Evolutionary conservation across 2,797 vertebrate species (phyloP).

Genomic region (Pagetopsis macropterus): DNA sequence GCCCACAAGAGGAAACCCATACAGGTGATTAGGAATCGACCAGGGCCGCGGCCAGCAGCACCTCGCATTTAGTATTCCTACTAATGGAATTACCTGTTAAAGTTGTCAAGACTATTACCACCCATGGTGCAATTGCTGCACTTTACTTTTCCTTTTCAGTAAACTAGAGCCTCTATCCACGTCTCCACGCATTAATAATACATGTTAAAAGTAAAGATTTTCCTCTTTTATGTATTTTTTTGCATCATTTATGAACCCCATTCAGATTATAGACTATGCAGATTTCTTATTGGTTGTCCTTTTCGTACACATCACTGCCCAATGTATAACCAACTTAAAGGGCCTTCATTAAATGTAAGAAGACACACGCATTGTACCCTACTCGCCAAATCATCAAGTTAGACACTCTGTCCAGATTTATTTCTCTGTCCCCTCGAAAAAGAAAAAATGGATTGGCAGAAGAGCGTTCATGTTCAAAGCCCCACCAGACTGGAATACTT

Average conservation of each 20-base stretch:
- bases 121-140: slow-evolving; percentile 49
- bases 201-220: slow-evolving; percentile 14
- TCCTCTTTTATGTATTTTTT: neutral
- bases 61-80: slow-evolving; percentile 64
- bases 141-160: slow-evolving; percentile 28
- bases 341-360: too few species aligned
- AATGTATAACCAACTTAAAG: too few species aligned
- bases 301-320: too few species aligned
- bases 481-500: too few species aligned
- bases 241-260: slow-evolving; percentile 23
- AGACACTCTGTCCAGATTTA: too few species aligned
- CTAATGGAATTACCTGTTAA: slow-evolving; percentile 80
- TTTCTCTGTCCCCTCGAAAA: too few species aligned
- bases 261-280: neutral
- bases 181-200: slow-evolving; percentile 16
- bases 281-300: too few species aligned
- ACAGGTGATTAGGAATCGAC: slow-evolving; percentile 84
- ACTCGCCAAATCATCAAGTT: too few species aligned
- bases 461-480: too few species aligned
- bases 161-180: slow-evolving; percentile 33
- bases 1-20: slow-evolving; percentile 74
- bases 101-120: slow-evolving; percentile 68
- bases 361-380: too few species aligned
- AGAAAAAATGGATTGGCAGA: too few species aligned
- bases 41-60: slow-evolving; percentile 57